Evolutionary conservation across 2,888 invertebrate species (phyloP).

Genomic region (Hypsopygia costalis): DNA sequence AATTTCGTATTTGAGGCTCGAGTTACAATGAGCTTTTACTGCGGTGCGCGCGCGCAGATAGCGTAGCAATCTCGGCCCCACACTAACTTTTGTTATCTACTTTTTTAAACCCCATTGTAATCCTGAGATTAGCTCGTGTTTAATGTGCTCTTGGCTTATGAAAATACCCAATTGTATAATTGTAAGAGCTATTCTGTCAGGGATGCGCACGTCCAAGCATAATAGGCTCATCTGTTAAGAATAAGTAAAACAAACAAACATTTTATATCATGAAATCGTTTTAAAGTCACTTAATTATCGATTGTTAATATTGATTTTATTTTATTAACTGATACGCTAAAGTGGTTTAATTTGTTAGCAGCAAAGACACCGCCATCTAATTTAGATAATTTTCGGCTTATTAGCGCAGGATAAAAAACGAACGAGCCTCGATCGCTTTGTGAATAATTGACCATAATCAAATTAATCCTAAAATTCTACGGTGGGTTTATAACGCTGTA

Average conservation of each 20-base stretch:
- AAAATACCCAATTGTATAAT: constrained; percentile 22
- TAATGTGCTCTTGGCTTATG: constrained; percentile 31
- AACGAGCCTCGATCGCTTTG: constrained; percentile 68
- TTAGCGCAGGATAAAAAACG: constrained; percentile 71
- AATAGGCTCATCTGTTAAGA: not conserved
- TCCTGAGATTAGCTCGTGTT: constrained; percentile 45
- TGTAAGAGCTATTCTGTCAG: not conserved
- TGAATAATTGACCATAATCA: constrained; percentile 80
- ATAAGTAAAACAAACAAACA: constrained; percentile 47
- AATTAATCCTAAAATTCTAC: constrained; percentile 79
- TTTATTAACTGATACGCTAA: constrained; percentile 74
- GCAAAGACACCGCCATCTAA: constrained; percentile 76
- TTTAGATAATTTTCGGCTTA: constrained; percentile 78
- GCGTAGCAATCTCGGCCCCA: constrained; percentile 48
- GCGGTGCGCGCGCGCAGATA: constrained; percentile 68
- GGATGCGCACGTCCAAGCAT: no score
- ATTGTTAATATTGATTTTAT: constrained; percentile 76
- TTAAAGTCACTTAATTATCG: constrained; percentile 74
- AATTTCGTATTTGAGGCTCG: constrained; percentile 79
- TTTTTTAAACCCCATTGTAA: constrained; percentile 52
- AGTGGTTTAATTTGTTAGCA: constrained; percentile 77
- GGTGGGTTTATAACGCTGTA: constrained; percentile 78
- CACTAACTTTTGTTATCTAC: constrained; percentile 55
- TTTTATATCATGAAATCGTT: constrained; percentile 54
- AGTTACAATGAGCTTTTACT: constrained; percentile 79